Evolutionary conservation across 2,888 invertebrate genomes (phyloP).

Genomic region (Spilosoma lubricipeda): DNA sequence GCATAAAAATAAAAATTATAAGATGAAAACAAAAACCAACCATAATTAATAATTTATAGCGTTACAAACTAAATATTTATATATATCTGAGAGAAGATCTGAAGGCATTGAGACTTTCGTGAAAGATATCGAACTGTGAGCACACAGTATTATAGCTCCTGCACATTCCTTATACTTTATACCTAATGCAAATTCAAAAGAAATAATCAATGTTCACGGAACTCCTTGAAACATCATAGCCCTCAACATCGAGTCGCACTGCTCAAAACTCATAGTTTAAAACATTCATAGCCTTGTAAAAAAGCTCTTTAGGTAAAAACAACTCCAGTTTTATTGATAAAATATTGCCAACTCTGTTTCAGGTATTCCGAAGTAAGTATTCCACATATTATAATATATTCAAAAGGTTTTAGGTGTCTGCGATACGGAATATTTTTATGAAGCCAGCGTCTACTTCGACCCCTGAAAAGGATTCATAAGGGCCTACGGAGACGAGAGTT

Average conservation of each 20-base stretch:
- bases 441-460: slow-evolving; percentile 5
- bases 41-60: no score
- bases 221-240: not conserved
- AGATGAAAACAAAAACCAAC: no score
- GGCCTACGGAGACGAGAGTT: not conserved
- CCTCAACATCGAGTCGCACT: not conserved
- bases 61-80: no score
- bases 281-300: not conserved
- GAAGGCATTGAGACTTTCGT: no score
- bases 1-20: no score
- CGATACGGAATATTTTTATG: slow-evolving; percentile 23
- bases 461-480: slow-evolving; percentile 15
- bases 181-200: not conserved
- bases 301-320: not conserved
- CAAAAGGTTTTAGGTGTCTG: slow-evolving; percentile 16
- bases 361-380: slow-evolving; percentile 6
- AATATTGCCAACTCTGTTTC: slow-evolving; percentile 6
- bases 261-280: not conserved
- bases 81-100: no score
- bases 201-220: not conserved
- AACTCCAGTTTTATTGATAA: slow-evolving; percentile 5
- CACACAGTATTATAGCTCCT: no score
- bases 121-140: no score
- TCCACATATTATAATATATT: slow-evolving; percentile 17
- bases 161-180: no score